Evolutionary conservation across 2,888 invertebrate genomes (phyloP).

Genomic region (Orthosia cruda): DNA sequence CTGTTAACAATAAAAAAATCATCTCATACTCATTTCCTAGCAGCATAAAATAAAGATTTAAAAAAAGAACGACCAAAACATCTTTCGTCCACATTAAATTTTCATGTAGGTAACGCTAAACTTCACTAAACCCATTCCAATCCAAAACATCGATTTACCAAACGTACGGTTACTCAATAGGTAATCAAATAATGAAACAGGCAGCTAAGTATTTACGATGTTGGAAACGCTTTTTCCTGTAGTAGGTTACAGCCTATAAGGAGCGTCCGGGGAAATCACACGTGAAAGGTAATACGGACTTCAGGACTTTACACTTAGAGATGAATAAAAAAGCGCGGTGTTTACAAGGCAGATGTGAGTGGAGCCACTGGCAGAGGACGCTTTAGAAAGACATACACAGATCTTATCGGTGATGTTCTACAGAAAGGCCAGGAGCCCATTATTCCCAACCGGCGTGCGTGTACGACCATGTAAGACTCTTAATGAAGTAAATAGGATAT

Average conservation of each 20-base stretch:
- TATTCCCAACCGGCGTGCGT: no score
- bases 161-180: conserved; percentile 40
- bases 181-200: conserved; percentile 63
- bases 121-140: conserved; percentile 1
- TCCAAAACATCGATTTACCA: conserved; percentile 30
- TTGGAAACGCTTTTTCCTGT: conserved; percentile 65
- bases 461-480: no score
- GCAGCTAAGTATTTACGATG: conserved; percentile 62
- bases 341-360: no score
- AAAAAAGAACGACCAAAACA: neutral
- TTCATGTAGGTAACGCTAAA: conserved; percentile 8
- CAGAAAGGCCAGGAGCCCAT: no score
- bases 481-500: no score
- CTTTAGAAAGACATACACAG: no score
- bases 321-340: conserved; percentile 40
- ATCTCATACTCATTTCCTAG: neutral
- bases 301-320: conserved; percentile 52
- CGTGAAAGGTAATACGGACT: conserved; percentile 79
- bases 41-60: conserved; percentile 1
- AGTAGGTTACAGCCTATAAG: conserved; percentile 66
- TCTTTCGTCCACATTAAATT: conserved; percentile 3
- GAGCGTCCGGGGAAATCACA: conserved; percentile 84
- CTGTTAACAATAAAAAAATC: conserved; percentile 2
- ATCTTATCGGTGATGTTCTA: no score
- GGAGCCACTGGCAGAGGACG: no score